Percentiles rank a stretch among this genome's conserved stretches.
These are phyloP conservation scores for Salvator merianae DNA, from an alignment of 2,113 vertebrate genomes.

Conservation along the genomic window DNA sequence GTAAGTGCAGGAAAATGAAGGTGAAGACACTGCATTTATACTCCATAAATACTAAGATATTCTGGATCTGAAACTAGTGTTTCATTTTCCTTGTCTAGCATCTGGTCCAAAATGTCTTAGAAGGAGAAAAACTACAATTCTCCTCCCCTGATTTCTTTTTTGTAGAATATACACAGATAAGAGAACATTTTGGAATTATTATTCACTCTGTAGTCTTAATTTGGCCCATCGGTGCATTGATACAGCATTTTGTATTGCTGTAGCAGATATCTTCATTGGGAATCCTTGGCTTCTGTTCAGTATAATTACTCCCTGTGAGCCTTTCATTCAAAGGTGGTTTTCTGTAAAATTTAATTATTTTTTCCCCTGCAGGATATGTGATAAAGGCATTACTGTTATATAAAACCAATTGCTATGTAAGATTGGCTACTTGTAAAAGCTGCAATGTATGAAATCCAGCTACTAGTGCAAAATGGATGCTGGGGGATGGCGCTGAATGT, in stretches of 20 bases:
- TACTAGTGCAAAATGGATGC: constrained; percentile 23
- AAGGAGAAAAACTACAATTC: not conserved
- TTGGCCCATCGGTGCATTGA: constrained; percentile 56
- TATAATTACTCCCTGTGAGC: constrained; percentile 40
- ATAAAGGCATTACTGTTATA: constrained; percentile 43
- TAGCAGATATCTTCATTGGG: constrained; percentile 29
- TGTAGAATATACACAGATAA: constrained; percentile 32
- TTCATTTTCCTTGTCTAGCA: not conserved
- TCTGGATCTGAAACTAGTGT: not conserved
- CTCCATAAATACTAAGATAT: not conserved
- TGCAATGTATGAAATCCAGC: constrained; percentile 4
- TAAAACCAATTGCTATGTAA: constrained; percentile 35
- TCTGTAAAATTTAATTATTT: constrained; percentile 47
- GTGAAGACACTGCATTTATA: not conserved
- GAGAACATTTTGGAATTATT: constrained; percentile 62
- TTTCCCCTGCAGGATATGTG: constrained; percentile 28
- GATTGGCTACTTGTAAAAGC: constrained; percentile 35
- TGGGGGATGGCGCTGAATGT: constrained; percentile 21
- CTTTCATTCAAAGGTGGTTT: constrained; percentile 49
- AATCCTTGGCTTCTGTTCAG: constrained; percentile 38
- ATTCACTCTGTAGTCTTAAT: constrained; percentile 58
- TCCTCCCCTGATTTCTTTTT: constrained; percentile 4
- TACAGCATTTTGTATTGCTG: constrained; percentile 55
- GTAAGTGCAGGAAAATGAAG: not conserved
- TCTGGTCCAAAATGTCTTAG: not conserved